Base-by-base conservation (phyloP, 2,797 vertebrate species). In the Emydoidea blandingii region DNA sequence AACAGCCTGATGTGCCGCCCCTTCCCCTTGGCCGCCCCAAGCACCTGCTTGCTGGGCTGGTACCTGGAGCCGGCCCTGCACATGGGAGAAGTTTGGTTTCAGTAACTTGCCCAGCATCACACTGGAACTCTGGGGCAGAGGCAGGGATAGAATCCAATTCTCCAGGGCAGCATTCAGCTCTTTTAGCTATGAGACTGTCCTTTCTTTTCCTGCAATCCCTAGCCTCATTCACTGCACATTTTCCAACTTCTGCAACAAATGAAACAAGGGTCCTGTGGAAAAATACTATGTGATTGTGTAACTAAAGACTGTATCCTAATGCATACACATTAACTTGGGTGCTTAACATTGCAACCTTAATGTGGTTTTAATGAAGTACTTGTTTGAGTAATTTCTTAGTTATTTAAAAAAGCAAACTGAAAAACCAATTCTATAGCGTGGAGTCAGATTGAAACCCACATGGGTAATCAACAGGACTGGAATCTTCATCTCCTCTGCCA, bases 141-240 rank as follows among this genome's bases (percentile, higher is more conserved):
- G 12, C 5, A 47, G 5, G 1, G 31, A 62, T 10, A 65, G 23
- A 88, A 79, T 4, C 15, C 5, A 83, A 18, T n/a, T 90, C 65
- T 74, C 12, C 34, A 83, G 56, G 11, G 14, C 34, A 85, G 34
- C 18, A 90, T 86, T 34, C 9, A n/a, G 25, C 10, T 89, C 8
- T 4, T 62, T 54, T 65, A 88, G 15, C 25, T 29, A 4, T 19
- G 47, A 86, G 12, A 19, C 15, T 44, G 11, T 85, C 0, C 0
- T 7, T 62, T 62, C 31, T 62, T 62, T 62, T 62, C 31, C 14
- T 62, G 59, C 59, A 34, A 34, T 34, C 59, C 15, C 31, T 12
- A 31, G 59, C 59, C 31, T 62, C 29, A 34, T 62, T 62, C 59
- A 62, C 31, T 34, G 31, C 29, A 62, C 29, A 34, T 29, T 34